phyloP scores from a whole-genome alignment of 1,140 invertebrate genomes.

The Pachyrhynchus sulphureomaculatus region DNA sequence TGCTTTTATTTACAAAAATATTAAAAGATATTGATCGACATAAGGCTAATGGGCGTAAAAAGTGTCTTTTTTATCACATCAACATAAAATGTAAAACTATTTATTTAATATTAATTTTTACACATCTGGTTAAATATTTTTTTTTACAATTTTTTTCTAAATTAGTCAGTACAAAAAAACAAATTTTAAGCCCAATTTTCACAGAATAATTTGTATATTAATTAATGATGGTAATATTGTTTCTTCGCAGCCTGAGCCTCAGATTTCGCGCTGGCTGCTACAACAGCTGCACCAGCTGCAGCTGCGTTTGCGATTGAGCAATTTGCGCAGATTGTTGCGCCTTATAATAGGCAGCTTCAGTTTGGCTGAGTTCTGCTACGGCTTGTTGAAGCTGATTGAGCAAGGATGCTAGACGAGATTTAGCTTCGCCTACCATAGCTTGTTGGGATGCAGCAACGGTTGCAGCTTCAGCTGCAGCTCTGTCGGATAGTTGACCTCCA shows the following conservation, averaged over 20 bases:
- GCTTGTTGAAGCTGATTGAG: conserved; percentile 31
- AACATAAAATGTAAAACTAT: too few species aligned
- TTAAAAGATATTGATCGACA: too few species aligned
- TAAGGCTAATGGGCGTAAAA: too few species aligned
- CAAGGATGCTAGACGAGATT: conserved; percentile 29
- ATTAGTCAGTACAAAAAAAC: too few species aligned
- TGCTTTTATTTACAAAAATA: too few species aligned
- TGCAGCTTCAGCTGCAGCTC: conserved; percentile 36
- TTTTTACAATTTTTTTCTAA: too few species aligned
- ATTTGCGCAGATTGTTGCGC: conserved; percentile 37
- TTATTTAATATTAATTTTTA: too few species aligned
- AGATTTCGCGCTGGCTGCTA: conserved; percentile 33
- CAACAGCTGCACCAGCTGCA: conserved; percentile 37
- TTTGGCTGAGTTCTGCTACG: conserved; percentile 31
- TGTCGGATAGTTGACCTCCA: conserved; percentile 28
- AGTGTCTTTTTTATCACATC: too few species aligned
- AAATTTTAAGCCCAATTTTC: too few species aligned
- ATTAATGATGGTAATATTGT: too few species aligned
- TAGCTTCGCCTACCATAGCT: conserved; percentile 38
- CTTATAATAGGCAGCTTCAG: conserved; percentile 33
- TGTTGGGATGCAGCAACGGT: conserved; percentile 37
- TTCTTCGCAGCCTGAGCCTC: not conserved
- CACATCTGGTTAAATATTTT: too few species aligned
- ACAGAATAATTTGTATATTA: too few species aligned
- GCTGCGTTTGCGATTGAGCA: conserved; percentile 42